Evolutionary conservation across 1,140 invertebrate species (phyloP).

Genomic region (Listronotus bonariensis): DNA sequence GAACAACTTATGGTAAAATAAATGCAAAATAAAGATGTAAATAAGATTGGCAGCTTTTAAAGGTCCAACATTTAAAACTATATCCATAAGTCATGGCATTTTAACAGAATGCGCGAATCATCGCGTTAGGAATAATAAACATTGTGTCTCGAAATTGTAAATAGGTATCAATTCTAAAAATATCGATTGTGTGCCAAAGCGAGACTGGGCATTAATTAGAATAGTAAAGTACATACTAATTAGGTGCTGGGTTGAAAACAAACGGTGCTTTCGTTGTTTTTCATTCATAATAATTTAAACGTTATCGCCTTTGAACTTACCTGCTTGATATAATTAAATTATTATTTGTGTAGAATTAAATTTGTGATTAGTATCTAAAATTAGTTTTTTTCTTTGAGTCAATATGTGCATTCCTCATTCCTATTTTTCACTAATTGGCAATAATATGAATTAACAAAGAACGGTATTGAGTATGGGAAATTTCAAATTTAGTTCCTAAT

Average conservation of each 20-base stretch:
- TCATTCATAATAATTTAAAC: slow-evolving; percentile 9
- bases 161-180: slow-evolving; percentile 29
- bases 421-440: too few species aligned
- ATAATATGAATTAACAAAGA: too few species aligned
- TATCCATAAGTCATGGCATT: slow-evolving; percentile 3
- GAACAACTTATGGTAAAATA: too few species aligned
- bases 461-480: too few species aligned
- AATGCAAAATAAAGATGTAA: too few species aligned
- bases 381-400: too few species aligned
- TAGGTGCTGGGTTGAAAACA: slow-evolving; percentile 2
- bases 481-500: too few species aligned
- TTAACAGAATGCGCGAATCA: slow-evolving; percentile 17
- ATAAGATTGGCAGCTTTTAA: too few species aligned
- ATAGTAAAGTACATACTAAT: slow-evolving; percentile 24
- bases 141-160: slow-evolving; percentile 25
- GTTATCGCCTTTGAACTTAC: not conserved
- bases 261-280: not conserved
- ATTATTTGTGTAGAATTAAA: too few species aligned
- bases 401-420: too few species aligned
- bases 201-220: slow-evolving; percentile 21
- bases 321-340: not conserved
- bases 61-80: not conserved
- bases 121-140: slow-evolving; percentile 22
- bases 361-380: too few species aligned
- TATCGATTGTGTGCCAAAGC: slow-evolving; percentile 27